Conservation (phyloP, 23 tunicate species). For the Botrylloides violaceus region DNA sequence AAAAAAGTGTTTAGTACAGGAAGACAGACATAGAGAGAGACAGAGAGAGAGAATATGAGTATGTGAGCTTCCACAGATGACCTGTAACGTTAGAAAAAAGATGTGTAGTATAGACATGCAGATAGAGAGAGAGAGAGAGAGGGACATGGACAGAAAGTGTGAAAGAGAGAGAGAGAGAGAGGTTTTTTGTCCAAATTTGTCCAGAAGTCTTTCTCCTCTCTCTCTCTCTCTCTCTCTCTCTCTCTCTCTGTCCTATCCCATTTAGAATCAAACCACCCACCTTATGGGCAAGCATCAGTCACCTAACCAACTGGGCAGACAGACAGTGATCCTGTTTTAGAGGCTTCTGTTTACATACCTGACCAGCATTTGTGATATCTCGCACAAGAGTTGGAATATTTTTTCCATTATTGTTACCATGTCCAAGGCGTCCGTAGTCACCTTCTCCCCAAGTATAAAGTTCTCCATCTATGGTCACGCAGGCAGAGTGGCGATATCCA, state of each 20-base stretch:
- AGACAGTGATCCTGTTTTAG: no score
- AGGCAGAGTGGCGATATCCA: constrained; percentile 98
- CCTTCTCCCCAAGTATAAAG: constrained; percentile 99
- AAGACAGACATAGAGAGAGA: no score
- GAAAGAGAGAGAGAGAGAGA: no score
- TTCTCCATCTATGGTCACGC: constrained; percentile 85
- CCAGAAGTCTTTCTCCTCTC: constrained; percentile 1
- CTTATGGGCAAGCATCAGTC: no score
- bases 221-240: constrained; percentile 4
- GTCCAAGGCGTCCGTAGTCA: constrained; percentile 95
- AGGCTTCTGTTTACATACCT: constrained; percentile 22
- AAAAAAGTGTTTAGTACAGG: no score
- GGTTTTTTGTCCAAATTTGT: no score
- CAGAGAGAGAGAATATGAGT: constrained; percentile 85
- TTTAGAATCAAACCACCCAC: no score
- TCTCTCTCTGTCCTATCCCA: background rate
- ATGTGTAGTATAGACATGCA: no score
- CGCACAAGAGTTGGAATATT: constrained; percentile 75
- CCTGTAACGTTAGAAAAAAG: no score
- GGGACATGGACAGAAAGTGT: no score
- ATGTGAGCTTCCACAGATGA: constrained; percentile 95
- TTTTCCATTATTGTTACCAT: constrained; percentile 85
- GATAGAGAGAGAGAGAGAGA: no score
- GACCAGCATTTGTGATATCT: constrained; percentile 74
- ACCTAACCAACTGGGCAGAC: no score